Percentiles rank a stretch among this genome's conserved stretches.
Conservation (phyloP, 2,113 vertebrate species). For the Brachyhypopomus occidentalis region DNA sequence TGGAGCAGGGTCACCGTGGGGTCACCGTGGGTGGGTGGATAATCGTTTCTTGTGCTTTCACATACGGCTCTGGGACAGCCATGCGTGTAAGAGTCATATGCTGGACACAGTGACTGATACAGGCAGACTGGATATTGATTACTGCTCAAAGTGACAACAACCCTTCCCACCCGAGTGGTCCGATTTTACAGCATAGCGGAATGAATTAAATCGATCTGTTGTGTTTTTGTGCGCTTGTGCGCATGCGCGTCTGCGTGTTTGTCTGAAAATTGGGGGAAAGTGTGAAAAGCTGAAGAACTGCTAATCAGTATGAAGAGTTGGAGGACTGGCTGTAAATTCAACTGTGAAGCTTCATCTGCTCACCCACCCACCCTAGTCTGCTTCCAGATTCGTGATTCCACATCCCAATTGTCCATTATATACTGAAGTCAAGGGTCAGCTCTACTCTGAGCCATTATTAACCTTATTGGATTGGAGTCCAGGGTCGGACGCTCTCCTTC, state of each 20-base stretch:
- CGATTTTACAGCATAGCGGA: background rate
- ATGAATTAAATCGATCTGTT: background rate
- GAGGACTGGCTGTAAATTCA: background rate
- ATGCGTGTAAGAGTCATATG: background rate
- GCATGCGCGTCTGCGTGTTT: background rate
- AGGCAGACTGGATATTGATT: background rate
- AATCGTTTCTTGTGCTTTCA: background rate
- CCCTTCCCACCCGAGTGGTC: background rate
- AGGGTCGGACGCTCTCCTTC: slow-evolving; percentile 6
- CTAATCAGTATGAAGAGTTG: background rate
- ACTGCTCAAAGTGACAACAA: background rate
- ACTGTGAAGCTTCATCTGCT: background rate
- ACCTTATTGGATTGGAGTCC: background rate
- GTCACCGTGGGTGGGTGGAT: background rate
- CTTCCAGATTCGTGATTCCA: slow-evolving; percentile 6
- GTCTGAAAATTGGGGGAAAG: background rate
- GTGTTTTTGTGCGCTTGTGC: no score
- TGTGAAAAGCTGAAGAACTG: background rate
- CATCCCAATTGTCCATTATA: slow-evolving; percentile 11
- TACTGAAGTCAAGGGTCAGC: background rate
- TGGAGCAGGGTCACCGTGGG: slow-evolving; percentile 11
- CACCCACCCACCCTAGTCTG: background rate
- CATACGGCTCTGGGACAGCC: background rate
- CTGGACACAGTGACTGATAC: background rate
- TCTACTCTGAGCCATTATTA: slow-evolving; percentile 12